Evolutionary conservation across 2,113 vertebrate genomes (phyloP).

Genomic region (Mesoclemmys tuberculata): DNA sequence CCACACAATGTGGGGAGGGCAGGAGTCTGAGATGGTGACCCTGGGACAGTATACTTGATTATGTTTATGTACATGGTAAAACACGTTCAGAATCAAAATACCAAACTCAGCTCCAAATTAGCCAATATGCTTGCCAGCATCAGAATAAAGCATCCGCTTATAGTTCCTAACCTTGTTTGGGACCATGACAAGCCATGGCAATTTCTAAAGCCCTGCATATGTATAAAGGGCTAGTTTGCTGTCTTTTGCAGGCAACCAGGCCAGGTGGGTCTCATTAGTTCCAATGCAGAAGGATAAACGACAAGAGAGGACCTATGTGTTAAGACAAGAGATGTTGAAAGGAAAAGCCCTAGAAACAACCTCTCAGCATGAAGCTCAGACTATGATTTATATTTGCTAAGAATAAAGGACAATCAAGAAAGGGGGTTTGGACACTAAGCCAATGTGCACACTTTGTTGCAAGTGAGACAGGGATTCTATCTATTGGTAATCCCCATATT

Average conservation of each 20-base stretch:
- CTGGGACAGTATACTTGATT: not conserved
- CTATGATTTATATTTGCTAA: not conserved
- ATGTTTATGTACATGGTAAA: slow-evolving; percentile 10
- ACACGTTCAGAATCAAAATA: not conserved
- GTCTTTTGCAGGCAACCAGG: not conserved
- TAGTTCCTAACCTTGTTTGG: slow-evolving; percentile 13
- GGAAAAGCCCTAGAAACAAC: not conserved
- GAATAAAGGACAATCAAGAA: not conserved
- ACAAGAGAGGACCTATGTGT: not conserved
- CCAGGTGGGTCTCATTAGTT: slow-evolving; percentile 18
- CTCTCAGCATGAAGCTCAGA: not conserved
- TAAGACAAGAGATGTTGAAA: not conserved
- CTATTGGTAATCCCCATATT: not conserved
- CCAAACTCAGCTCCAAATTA: not conserved
- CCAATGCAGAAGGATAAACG: slow-evolving; percentile 25
- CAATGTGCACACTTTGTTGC: not conserved
- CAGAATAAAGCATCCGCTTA: not conserved
- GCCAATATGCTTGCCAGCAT: not conserved
- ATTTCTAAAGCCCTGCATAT: slow-evolving; percentile 34
- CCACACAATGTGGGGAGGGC: too few relatives aligned
- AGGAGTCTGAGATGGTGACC: too few relatives aligned
- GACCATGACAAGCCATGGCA: slow-evolving; percentile 1
- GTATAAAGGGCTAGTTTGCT: slow-evolving; percentile 32
- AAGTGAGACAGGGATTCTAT: not conserved
- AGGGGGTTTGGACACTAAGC: not conserved